A percentile compares a stretch with the other conserved stretches of the same genome.
phyloP scores from a whole-genome alignment of 2,113 vertebrate genomes.

The Marmota flaviventris region DNA sequence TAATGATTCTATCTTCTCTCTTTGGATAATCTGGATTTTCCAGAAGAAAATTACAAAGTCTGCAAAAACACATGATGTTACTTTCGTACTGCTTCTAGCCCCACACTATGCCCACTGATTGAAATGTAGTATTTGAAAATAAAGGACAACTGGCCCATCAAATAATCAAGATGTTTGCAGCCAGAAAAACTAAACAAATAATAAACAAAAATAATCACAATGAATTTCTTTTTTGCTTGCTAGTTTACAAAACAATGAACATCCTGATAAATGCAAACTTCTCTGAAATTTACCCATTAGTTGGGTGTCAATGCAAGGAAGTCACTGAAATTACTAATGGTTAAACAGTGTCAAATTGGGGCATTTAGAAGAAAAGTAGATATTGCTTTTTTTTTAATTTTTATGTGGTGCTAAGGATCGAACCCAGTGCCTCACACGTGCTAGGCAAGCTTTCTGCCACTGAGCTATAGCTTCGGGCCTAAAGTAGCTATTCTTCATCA shows the following conservation, averaged over 20 bases:
- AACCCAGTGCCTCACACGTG: too few relatives aligned
- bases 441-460: too few relatives aligned
- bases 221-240: constrained; percentile 27
- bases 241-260: constrained; percentile 9
- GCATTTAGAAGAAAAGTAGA: background rate
- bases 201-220: background rate
- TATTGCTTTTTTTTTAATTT: background rate
- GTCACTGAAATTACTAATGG: background rate
- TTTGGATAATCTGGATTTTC: constrained; percentile 96
- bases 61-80: constrained; percentile 86
- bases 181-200: background rate
- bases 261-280: background rate
- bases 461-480: too few relatives aligned
- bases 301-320: background rate
- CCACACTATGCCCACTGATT: background rate
- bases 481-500: background rate
- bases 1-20: constrained; percentile 90
- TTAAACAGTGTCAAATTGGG: background rate
- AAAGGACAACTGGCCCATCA: background rate
- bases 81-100: constrained; percentile 46
- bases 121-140: background rate
- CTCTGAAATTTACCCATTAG: background rate
- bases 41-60: constrained; percentile 97
- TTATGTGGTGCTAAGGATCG: too few relatives aligned
- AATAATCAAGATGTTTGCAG: constrained; percentile 35